phyloP scores from a whole-genome alignment of 2,797 vertebrate genomes.

The Anableps anableps region DNA sequence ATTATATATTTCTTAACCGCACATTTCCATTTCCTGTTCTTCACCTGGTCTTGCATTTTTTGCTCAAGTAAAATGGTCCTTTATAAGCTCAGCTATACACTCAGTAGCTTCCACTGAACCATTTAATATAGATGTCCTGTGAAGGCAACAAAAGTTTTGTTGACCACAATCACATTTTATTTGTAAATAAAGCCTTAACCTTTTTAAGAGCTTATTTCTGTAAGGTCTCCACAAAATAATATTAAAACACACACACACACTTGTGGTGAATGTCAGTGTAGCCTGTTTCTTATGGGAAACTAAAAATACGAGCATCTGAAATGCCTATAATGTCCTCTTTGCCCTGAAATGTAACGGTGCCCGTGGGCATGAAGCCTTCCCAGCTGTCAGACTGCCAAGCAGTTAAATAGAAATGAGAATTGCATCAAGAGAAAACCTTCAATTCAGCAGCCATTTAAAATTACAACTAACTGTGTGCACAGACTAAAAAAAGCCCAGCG shows the following conservation, averaged over 20 bases:
- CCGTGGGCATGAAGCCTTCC: slow-evolving; percentile 20
- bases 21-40: not conserved
- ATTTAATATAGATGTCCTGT: not conserved
- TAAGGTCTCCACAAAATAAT: not conserved
- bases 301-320: slow-evolving; percentile 18
- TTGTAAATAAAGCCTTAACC: not conserved
- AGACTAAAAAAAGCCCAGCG: slow-evolving; percentile 1
- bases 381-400: slow-evolving; percentile 42
- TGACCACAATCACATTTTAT: not conserved
- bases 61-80: not conserved
- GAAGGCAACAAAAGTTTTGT: not conserved
- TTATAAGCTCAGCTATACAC: not conserved
- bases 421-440: slow-evolving; percentile 17
- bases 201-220: not conserved
- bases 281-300: not conserved
- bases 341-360: slow-evolving; percentile 6
- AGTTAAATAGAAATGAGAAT: slow-evolving; percentile 21
- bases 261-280: not conserved
- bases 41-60: not conserved
- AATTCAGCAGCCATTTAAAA: slow-evolving; percentile 24
- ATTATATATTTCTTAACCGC: not conserved
- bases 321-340: slow-evolving; percentile 20
- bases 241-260: not conserved
- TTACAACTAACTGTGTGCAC: slow-evolving; percentile 2
- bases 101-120: not conserved